A percentile compares a stretch with the other conserved stretches of the same genome.
phyloP scores from a whole-genome alignment of 2,113 vertebrate genomes.

The Rana temporaria region DNA sequence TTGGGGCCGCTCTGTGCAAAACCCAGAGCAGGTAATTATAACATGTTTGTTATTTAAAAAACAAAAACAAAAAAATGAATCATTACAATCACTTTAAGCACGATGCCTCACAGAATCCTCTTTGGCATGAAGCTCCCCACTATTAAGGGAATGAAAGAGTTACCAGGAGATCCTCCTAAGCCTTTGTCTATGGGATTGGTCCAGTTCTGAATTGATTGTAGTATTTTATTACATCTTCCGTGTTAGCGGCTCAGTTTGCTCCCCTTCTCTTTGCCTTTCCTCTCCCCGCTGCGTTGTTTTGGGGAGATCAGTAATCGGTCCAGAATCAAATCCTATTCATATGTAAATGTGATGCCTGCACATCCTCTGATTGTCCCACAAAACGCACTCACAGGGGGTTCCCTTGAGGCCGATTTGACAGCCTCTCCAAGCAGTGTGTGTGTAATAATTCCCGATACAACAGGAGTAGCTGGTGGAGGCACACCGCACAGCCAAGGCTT shows the following conservation, averaged over 20 bases:
- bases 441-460: slow-evolving; percentile 57
- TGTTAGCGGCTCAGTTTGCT: neutral
- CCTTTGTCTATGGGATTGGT: too few species aligned
- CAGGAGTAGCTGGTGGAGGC: slow-evolving; percentile 47
- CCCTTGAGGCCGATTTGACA: slow-evolving; percentile 14
- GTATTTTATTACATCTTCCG: neutral
- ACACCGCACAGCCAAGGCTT: slow-evolving; percentile 37
- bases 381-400: slow-evolving; percentile 14
- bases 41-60: too few species aligned
- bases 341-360: slow-evolving; percentile 32
- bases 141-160: too few species aligned
- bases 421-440: neutral
- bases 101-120: too few species aligned
- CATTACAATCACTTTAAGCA: too few species aligned
- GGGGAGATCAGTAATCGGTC: neutral
- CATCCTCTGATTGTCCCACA: slow-evolving; percentile 46
- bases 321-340: slow-evolving; percentile 50
- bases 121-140: too few species aligned
- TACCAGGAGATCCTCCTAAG: too few species aligned
- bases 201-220: too few species aligned
- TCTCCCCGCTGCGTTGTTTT: slow-evolving; percentile 6
- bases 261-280: neutral
- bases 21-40: too few species aligned
- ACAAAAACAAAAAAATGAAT: too few species aligned
- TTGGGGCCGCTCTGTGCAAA: too few species aligned